Conservation (phyloP, 2,888 invertebrate species). For the Pseudococcus longispinus region DNA sequence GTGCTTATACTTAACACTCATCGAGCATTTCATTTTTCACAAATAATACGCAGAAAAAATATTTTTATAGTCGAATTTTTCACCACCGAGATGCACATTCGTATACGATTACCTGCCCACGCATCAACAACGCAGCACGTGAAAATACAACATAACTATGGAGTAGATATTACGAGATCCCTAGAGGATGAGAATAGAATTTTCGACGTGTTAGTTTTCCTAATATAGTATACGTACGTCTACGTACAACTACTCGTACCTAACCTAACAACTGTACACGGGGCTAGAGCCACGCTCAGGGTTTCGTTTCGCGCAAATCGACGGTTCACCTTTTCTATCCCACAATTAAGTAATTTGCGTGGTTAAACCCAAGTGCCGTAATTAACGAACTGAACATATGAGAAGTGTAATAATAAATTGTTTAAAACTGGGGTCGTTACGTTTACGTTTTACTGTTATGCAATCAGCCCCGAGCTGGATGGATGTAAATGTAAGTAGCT, state of each 20-base stretch:
- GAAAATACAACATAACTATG: not conserved
- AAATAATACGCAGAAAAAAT: conserved; percentile 11
- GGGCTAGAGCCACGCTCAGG: not conserved
- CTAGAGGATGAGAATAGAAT: not conserved
- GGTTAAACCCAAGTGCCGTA: not conserved
- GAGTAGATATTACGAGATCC: conserved; percentile 24
- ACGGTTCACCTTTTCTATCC: not conserved
- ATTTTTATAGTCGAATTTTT: conserved; percentile 38
- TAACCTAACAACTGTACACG: not conserved
- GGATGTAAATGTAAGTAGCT: not conserved
- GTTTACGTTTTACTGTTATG: not conserved
- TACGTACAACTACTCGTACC: not conserved
- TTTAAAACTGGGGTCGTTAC: not conserved
- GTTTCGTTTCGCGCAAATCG: not conserved
- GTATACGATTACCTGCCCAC: not conserved
- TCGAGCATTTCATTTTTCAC: conserved; percentile 7
- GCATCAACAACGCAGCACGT: conserved; percentile 22
- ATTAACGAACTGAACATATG: not conserved
- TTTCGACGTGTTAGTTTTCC: conserved; percentile 27
- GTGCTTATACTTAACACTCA: not conserved
- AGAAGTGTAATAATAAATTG: not conserved
- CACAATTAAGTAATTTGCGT: not conserved
- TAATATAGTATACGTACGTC: not conserved
- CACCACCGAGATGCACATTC: conserved; percentile 4
- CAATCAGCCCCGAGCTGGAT: not conserved